Percentiles rank a stretch among this genome's conserved stretches.
Conservation (phyloP, 2,888 invertebrate species). For the Malthinus seriepunctatus region DNA sequence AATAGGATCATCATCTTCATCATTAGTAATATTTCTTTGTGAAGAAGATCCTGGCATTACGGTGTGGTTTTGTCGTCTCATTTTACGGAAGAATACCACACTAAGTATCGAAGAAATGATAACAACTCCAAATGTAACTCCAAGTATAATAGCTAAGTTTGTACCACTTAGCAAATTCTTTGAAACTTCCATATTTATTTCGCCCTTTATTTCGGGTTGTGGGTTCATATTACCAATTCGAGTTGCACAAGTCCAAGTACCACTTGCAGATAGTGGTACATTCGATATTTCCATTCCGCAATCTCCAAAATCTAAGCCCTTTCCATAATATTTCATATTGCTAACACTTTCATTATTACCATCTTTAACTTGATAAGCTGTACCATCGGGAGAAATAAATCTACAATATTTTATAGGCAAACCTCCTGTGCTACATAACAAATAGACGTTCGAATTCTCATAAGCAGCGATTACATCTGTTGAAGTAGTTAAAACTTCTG, state of each 20-base stretch:
- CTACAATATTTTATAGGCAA: conserved; percentile 23
- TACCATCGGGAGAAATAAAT: conserved; percentile 14
- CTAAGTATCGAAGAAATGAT: not conserved
- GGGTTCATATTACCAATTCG: not conserved
- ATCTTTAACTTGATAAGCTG: not conserved
- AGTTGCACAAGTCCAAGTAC: not conserved
- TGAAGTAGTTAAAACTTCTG: conserved; percentile 18
- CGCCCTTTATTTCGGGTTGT: not conserved
- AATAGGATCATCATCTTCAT: not conserved
- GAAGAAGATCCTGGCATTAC: not conserved
- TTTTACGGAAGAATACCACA: not conserved
- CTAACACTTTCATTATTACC: not conserved
- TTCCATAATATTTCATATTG: not conserved
- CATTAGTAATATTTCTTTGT: not conserved
- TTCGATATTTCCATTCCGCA: not conserved
- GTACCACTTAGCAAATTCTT: not conserved
- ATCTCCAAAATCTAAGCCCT: not conserved
- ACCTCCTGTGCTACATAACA: conserved; percentile 23
- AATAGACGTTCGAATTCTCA: conserved; percentile 4
- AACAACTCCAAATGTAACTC: not conserved
- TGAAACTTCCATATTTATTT: not conserved
- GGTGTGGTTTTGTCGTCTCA: not conserved
- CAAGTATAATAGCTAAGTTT: not conserved
- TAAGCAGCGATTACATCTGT: conserved; percentile 8
- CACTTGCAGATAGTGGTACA: not conserved